These are phyloP conservation scores for Acrocyrtus sp. DNA, from an alignment of 2,888 invertebrate genomes.

Conservation along the genomic window DNA sequence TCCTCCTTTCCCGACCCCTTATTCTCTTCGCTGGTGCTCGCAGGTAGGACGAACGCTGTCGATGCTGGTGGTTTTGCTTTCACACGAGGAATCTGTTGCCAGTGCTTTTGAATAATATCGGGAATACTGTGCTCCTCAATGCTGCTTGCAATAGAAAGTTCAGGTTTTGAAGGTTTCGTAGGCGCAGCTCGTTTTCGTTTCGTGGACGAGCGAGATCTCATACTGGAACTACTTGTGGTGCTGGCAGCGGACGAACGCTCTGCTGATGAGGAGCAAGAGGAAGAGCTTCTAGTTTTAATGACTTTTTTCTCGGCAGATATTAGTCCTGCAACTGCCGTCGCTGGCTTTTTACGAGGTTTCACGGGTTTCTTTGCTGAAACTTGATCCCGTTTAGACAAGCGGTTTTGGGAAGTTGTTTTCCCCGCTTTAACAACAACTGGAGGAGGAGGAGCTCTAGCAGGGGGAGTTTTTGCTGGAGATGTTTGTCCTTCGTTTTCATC, in stretches of 20 bases:
- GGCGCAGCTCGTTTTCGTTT: constrained; percentile 3
- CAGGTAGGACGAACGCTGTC: constrained; percentile 39
- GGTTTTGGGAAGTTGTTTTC: constrained; percentile 23
- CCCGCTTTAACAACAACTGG: constrained; percentile 23
- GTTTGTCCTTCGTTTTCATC: constrained; percentile 20
- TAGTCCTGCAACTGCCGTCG: constrained; percentile 6
- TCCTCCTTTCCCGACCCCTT: constrained; percentile 44
- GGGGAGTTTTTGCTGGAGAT: constrained; percentile 25
- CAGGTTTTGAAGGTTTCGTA: constrained; percentile 29
- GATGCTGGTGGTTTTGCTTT: constrained; percentile 48
- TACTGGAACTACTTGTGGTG: constrained; percentile 46
- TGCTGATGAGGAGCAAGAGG: constrained; percentile 46
- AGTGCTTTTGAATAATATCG: constrained; percentile 49
- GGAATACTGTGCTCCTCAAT: constrained; percentile 30
- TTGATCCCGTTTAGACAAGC: constrained; percentile 40
- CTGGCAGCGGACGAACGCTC: constrained; percentile 38
- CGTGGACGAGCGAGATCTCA: constrained; percentile 39
- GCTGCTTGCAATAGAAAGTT: constrained; percentile 38
- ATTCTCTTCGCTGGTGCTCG: constrained; percentile 42
- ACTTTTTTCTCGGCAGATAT: constrained; percentile 17
- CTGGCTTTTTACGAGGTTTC: constrained; percentile 22
- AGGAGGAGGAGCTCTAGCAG: constrained; percentile 38
- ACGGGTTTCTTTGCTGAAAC: constrained; percentile 16
- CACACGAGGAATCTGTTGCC: constrained; percentile 49
- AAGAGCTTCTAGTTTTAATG: constrained; percentile 38